These are phyloP conservation scores for Silurus asotus DNA, from an alignment of 2,113 vertebrate genomes.

Conservation along the genomic window DNA sequence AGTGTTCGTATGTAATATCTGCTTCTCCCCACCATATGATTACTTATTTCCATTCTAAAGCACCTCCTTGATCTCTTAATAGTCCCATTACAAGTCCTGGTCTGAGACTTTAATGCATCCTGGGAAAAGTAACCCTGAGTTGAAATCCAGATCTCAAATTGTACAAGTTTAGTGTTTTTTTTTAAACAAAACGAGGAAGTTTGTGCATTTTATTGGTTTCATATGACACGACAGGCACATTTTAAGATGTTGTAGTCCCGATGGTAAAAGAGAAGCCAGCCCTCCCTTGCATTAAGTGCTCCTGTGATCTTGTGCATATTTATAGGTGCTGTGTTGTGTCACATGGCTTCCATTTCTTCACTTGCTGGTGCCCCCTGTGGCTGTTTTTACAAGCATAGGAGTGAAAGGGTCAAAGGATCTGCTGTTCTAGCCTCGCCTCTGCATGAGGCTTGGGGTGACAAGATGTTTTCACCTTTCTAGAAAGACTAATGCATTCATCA, in stretches of 20 bases:
- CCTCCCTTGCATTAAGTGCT: slow-evolving; percentile 72
- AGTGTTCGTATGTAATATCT: neutral
- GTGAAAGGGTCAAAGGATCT: slow-evolving; percentile 70
- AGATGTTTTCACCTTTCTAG: slow-evolving; percentile 19
- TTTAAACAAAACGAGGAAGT: slow-evolving; percentile 64
- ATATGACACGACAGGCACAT: slow-evolving; percentile 76
- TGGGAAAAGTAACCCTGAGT: slow-evolving; percentile 4
- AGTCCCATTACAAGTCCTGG: neutral
- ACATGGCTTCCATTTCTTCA: slow-evolving; percentile 81
- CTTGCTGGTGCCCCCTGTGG: slow-evolving; percentile 73
- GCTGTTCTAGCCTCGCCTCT: slow-evolving; percentile 52
- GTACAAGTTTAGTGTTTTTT: slow-evolving; percentile 50
- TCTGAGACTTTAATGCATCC: neutral
- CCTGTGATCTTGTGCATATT: slow-evolving; percentile 79
- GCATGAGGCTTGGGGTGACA: neutral
- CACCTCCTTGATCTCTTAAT: neutral
- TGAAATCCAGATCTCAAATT: slow-evolving; percentile 52
- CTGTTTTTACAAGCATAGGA: slow-evolving; percentile 76
- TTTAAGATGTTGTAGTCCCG: slow-evolving; percentile 78
- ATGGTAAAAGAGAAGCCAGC: slow-evolving; percentile 76
- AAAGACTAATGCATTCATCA: slow-evolving; percentile 19
- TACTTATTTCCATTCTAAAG: neutral
- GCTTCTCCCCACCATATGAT: neutral
- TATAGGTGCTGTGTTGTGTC: slow-evolving; percentile 79
- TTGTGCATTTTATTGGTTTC: slow-evolving; percentile 78